Conservation (phyloP, 2,797 vertebrate genomes). For the Paguma larvata region DNA sequence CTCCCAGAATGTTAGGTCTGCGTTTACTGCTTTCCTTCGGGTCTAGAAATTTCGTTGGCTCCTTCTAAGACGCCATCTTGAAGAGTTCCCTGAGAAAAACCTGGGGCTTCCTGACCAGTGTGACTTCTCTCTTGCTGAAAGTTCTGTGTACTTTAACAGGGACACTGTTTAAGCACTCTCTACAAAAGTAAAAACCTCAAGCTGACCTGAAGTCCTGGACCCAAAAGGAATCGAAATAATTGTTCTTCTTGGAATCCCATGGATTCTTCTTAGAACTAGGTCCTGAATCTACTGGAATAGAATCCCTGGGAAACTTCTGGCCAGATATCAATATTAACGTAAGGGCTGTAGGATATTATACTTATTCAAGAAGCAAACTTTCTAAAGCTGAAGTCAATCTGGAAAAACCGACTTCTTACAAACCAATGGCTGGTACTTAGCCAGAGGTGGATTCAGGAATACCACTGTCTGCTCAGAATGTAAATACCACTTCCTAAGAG, state of each 20-base stretch:
- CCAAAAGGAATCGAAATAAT: neutral
- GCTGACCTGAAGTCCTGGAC: neutral
- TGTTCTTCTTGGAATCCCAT: neutral
- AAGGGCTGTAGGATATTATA: neutral
- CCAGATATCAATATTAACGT: neutral
- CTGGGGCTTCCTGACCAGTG: neutral
- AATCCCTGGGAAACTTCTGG: neutral
- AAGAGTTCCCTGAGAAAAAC: too few relatives aligned
- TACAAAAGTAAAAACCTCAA: too few relatives aligned
- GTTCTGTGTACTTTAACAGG: neutral
- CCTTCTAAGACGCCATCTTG: neutral
- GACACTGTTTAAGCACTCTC: neutral
- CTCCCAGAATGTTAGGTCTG: neutral
- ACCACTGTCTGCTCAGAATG: neutral
- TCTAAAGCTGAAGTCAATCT: conserved; percentile 33
- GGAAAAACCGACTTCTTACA: conserved; percentile 37
- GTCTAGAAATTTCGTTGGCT: neutral
- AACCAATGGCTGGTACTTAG: neutral
- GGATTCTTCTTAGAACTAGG: neutral
- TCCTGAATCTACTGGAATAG: neutral
- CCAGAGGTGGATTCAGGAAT: neutral
- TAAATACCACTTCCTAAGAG: conserved; percentile 43
- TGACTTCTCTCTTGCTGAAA: conserved; percentile 16
- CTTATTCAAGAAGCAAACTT: conserved; percentile 32
- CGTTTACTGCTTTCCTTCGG: neutral